Conservation (phyloP, 2,888 invertebrate genomes). For the Thymelicus lineola region DNA sequence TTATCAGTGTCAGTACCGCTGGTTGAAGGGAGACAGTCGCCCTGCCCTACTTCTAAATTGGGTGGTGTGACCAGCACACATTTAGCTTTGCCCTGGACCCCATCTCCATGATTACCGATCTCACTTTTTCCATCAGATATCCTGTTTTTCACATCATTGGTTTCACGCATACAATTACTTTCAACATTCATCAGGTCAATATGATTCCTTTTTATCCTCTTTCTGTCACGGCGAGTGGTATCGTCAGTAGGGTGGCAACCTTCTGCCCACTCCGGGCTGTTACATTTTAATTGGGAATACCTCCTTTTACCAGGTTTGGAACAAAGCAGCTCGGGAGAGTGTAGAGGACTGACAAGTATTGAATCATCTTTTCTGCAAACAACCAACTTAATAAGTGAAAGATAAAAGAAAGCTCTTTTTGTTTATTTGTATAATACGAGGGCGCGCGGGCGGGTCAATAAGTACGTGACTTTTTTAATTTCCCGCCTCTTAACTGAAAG, state of each 20-base stretch:
- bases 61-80: slow-evolving; percentile 70
- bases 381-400: slow-evolving; percentile 25
- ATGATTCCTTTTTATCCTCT: slow-evolving; percentile 52
- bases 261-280: slow-evolving; percentile 78
- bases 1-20: slow-evolving; percentile 69
- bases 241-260: slow-evolving; percentile 66
- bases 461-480: too few species aligned
- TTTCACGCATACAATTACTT: slow-evolving; percentile 50
- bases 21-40: slow-evolving; percentile 78
- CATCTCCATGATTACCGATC: slow-evolving; percentile 68
- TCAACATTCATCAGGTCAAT: slow-evolving; percentile 29
- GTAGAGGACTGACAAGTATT: slow-evolving; percentile 58
- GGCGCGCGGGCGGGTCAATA: too few species aligned
- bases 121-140: slow-evolving; percentile 51
- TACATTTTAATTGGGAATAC: slow-evolving; percentile 57
- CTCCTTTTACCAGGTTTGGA: slow-evolving; percentile 55
- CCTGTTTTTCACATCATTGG: slow-evolving; percentile 44
- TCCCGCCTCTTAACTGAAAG: too few species aligned
- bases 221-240: slow-evolving; percentile 49
- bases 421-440: too few species aligned
- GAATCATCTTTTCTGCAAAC: slow-evolving; percentile 64
- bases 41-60: slow-evolving; percentile 74
- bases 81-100: slow-evolving; percentile 58
- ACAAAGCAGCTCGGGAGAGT: slow-evolving; percentile 62
- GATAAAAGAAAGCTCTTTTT: too few species aligned